Evolutionary conservation across 2,888 invertebrate genomes (phyloP).

Genomic region (Nemotelus nigrinus): DNA sequence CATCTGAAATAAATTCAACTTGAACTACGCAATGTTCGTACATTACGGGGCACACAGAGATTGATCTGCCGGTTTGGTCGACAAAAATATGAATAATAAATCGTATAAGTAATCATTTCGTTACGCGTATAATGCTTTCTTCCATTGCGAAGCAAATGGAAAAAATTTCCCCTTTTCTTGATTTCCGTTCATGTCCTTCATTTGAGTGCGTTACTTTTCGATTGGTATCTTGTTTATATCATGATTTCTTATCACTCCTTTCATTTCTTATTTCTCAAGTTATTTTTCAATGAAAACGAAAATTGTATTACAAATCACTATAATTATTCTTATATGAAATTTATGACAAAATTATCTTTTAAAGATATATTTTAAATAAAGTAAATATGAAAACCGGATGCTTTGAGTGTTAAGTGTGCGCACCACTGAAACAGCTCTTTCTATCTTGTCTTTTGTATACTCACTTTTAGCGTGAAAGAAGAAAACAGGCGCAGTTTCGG

Average conservation of each 20-base stretch:
- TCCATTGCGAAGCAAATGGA: conserved; percentile 44
- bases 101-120: too few species aligned
- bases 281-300: conserved; percentile 34
- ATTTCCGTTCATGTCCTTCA: conserved; percentile 26
- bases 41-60: too few species aligned
- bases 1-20: neutral
- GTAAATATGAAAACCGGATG: conserved; percentile 49
- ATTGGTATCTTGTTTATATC: conserved; percentile 32
- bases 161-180: conserved; percentile 43
- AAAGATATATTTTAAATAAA: conserved; percentile 35
- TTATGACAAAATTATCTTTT: conserved; percentile 27
- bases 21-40: neutral
- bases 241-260: conserved; percentile 14
- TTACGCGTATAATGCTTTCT: neutral
- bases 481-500: conserved; percentile 47
- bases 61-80: too few species aligned
- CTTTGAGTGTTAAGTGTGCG: conserved; percentile 57
- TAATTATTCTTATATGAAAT: conserved; percentile 39
- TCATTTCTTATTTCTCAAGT: conserved; percentile 29
- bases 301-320: conserved; percentile 17
- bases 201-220: conserved; percentile 26
- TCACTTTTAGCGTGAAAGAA: conserved; percentile 50
- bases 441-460: conserved; percentile 53
- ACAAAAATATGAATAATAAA: too few species aligned
- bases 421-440: conserved; percentile 53